Base-by-base conservation (phyloP, 2,113 vertebrate genomes). In the Puntigrus tetrazona region DNA sequence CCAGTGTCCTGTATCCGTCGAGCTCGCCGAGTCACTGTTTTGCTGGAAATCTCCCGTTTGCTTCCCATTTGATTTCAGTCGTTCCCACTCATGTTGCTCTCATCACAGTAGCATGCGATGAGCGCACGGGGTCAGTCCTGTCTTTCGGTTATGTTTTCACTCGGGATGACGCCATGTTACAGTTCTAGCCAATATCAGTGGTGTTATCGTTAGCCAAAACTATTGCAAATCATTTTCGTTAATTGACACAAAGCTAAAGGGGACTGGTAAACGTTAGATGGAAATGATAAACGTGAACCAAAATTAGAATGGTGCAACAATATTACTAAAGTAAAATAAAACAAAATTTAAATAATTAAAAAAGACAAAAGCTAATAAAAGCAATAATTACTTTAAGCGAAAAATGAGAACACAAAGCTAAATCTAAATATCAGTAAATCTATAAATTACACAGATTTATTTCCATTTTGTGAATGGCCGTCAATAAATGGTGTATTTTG, bases 21-120 rank as follows among this genome's bases (percentile, higher is more conserved):
- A 61, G 65, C 70, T 84, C 29, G 29, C 65, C 31, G 11, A 63
- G 38, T 79, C 47, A 59, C 25, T 34, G 57, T 70, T 70, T 52
- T 72, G 11, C 59, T 36, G 22, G 4, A 36, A 59, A 80, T 25
- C 67, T 47, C 34, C 34, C 50, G 41, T 87, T 69, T 57, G 47
- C 45, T 27, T 67, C 34, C 55, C 7, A n/a, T 73, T 61, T 57
- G 69, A 45, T 63, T 25, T 29, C 3, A 80, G 9, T 16, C 55
- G 27, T 41, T 65, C 59, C 57, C 13, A 5, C 38, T 65, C 41
- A 65, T 31, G 13, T 14, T 36, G 69, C 41, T 67, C 22, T 27
- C 55, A 25, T 79, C 77, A 29, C 22, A 43, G 63, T 14, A 29
- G 34, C 25, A 50, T 82, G 41, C 41, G 31, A 43, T 81, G 43